phyloP scores from a whole-genome alignment of 2,888 invertebrate genomes.

The Mamestra brassicae region DNA sequence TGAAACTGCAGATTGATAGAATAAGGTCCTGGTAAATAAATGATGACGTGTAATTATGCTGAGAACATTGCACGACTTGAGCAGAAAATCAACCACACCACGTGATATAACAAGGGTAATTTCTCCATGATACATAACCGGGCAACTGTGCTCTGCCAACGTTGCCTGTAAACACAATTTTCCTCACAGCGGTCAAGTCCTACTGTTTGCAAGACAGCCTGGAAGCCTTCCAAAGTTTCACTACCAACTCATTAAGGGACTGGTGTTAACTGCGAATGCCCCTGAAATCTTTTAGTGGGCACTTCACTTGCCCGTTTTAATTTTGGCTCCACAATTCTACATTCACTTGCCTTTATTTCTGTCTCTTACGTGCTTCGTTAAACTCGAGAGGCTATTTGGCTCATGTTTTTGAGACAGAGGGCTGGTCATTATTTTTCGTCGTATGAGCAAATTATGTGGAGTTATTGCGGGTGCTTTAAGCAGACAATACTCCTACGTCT shows the following conservation, averaged over 20 bases:
- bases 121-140: background rate
- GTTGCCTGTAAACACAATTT: slow-evolving; percentile 59
- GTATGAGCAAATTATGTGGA: slow-evolving; percentile 47
- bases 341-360: slow-evolving; percentile 82
- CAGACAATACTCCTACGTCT: slow-evolving; percentile 16
- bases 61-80: too few relatives aligned
- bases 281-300: slow-evolving; percentile 86
- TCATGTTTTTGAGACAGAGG: slow-evolving; percentile 73
- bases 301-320: slow-evolving; percentile 83
- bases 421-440: slow-evolving; percentile 69
- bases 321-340: slow-evolving; percentile 81
- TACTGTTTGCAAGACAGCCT: slow-evolving; percentile 83
- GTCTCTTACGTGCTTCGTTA: slow-evolving; percentile 85
- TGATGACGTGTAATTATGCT: too few relatives aligned
- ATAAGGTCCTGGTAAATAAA: too few relatives aligned
- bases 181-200: slow-evolving; percentile 60
- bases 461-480: slow-evolving; percentile 32
- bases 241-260: slow-evolving; percentile 84
- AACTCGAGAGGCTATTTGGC: slow-evolving; percentile 86
- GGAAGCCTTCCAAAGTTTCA: slow-evolving; percentile 86
- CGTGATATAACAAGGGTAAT: background rate
- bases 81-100: background rate
- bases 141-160: slow-evolving; percentile 40
- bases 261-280: slow-evolving; percentile 86
- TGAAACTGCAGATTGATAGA: too few relatives aligned